A percentile compares a stretch with the other conserved stretches of the same genome.
Conservation (phyloP, 2,797 vertebrate genomes). For the Esox lucius region DNA sequence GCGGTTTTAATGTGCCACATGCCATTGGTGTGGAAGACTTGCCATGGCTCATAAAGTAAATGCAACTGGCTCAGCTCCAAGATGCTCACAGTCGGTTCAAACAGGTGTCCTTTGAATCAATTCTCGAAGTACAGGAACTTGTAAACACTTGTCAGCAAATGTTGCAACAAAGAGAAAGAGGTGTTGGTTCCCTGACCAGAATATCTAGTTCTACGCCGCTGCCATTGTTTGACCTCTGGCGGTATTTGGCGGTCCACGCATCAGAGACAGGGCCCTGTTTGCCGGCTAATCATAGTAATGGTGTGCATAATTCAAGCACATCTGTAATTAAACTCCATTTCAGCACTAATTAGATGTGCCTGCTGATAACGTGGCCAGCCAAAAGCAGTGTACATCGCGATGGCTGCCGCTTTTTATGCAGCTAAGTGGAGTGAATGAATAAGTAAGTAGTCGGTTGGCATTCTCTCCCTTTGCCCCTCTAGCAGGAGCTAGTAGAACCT, state of each 20-base stretch:
- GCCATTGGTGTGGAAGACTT: conserved; percentile 31
- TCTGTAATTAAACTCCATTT: conserved; percentile 1
- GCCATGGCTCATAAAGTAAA: conserved; percentile 10
- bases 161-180: not conserved
- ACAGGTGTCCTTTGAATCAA: not conserved
- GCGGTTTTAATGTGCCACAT: conserved; percentile 33
- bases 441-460: not conserved
- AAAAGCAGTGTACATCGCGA: not conserved
- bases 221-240: conserved; percentile 26
- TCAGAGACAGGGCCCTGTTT: not conserved
- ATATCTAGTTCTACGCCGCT: conserved; percentile 24
- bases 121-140: not conserved
- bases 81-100: conserved; percentile 15
- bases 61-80: conserved; percentile 22
- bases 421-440: not conserved
- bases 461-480: not conserved
- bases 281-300: not conserved
- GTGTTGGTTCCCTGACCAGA: not conserved
- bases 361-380: conserved; percentile 1
- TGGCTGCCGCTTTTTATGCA: not conserved
- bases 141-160: not conserved
- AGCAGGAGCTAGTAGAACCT: not conserved
- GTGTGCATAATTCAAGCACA: not conserved
- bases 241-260: conserved; percentile 22
- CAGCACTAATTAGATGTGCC: not conserved